Base-by-base conservation (phyloP, 2,113 vertebrate species). In the Hepsetus odoe region DNA sequence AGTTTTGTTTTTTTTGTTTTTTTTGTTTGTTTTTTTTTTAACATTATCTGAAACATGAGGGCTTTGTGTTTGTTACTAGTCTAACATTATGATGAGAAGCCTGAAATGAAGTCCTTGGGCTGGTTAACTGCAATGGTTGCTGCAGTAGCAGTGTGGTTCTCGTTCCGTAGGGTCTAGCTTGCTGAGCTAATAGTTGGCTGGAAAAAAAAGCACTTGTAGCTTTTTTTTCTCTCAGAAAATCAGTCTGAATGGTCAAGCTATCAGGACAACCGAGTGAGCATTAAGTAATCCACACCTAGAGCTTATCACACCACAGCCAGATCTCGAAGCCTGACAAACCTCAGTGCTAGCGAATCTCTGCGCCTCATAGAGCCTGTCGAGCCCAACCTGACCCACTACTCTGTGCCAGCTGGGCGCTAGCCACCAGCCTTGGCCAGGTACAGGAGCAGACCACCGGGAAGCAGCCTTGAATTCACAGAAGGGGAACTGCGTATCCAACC, bases 361-460 rank as follows among this genome's bases (percentile, higher is more conserved):
- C 56, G 58, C 68, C 74, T 65, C 65, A 83, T 85, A 70, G 81
- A 81, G 78, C 84, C 86, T 77, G 70, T 81, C 10, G 77, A 79
- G 80, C 68, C 33, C 80, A 77, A 84, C 81, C 81, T 84, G 81
- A 88, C 88, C 79, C 76, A 74, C 81, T 84, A 75, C 42, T 53
- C 22, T 49, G 70, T 85, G 92, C 91, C 91, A 91, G 86, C 86
- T 92, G 90, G 90, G 84, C 86, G 78, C 66, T 28, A 49, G 87
- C 90, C 90, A 92, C 80, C 73, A 80, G 70, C 20, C 79, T 82
- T 86, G 86, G 88, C 87, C 87, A 86, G 81, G 80, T 79, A 75
- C 82, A 81, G 83, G 83, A 83, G 80, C 74, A 82, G 86, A 82
- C 83, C 86, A 86, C 83, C 70, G 81, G 86, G 87, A 86, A 75